Percentiles rank a stretch among this genome's conserved stretches.
phyloP scores from a whole-genome alignment of 2,797 vertebrate genomes.

The Thaleichthys pacificus region DNA sequence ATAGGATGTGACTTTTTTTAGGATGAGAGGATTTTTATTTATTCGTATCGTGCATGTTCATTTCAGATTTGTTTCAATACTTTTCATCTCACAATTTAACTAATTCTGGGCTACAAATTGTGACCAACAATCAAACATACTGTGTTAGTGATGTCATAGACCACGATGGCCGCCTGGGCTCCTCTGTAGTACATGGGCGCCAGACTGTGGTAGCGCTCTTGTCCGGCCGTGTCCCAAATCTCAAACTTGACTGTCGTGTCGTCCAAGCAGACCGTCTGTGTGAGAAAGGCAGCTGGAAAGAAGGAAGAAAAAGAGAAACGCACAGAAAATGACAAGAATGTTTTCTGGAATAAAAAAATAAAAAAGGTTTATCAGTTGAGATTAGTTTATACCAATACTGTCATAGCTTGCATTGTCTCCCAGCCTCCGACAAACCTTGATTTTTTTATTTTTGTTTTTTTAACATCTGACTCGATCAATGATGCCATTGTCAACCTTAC shows the following conservation, averaged over 20 bases:
- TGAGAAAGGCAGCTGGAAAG: conserved; percentile 90
- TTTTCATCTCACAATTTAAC: no score
- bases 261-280: conserved; percentile 93
- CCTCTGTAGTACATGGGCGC: conserved; percentile 97
- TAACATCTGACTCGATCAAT: no score
- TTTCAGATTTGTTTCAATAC: no score
- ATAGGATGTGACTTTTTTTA: no score
- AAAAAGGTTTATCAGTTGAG: neutral
- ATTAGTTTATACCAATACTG: no score
- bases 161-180: conserved; percentile 93
- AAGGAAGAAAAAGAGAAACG: conserved; percentile 9
- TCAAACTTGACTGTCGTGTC: conserved; percentile 98
- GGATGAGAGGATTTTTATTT: no score
- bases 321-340: no score
- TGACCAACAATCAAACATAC: conserved; percentile 63
- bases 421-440: no score
- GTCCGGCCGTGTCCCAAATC: conserved; percentile 96
- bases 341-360: neutral
- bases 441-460: no score
- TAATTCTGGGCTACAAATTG: no score
- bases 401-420: no score
- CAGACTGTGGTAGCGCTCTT: conserved; percentile 95
- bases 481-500: neutral
- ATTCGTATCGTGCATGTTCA: no score
- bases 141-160: conserved; percentile 95